These are phyloP conservation scores for Pandion haliaetus DNA, from an alignment of 2,113 vertebrate genomes.

Conservation along the genomic window DNA sequence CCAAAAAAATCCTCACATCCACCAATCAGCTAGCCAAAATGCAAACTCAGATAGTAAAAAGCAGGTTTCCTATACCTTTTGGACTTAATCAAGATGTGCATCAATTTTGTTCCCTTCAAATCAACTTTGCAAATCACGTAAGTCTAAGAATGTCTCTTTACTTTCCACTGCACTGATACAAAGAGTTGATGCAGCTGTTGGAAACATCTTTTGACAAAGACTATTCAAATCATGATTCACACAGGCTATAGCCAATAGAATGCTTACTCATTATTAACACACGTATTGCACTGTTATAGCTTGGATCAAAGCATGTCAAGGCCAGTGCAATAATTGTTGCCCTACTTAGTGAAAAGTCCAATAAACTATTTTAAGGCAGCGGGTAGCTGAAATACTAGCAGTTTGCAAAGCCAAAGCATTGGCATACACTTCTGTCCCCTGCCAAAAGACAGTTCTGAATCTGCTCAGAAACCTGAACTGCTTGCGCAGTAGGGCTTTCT, in stretches of 20 bases:
- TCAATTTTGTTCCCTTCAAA: neutral
- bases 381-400: neutral
- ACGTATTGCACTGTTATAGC: rapidly evolving
- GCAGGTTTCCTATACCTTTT: neutral
- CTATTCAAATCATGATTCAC: neutral
- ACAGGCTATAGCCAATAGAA: neutral
- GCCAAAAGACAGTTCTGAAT: neutral
- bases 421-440: neutral
- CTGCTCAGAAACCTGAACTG: neutral
- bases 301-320: neutral
- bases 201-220: neutral
- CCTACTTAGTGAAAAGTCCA: neutral
- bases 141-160: neutral
- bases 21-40: neutral
- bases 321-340: neutral
- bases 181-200: neutral
- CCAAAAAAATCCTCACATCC: neutral
- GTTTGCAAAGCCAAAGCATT: neutral
- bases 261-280: neutral
- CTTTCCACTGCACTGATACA: neutral
- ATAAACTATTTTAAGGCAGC: neutral
- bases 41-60: neutral
- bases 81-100: neutral
- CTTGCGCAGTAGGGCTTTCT: neutral
- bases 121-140: neutral